Percentiles rank a stretch among this genome's conserved stretches.
Evolutionary conservation across 2,888 invertebrate species (phyloP).

Genomic region (Caenorhabditis zanzibari): DNA sequence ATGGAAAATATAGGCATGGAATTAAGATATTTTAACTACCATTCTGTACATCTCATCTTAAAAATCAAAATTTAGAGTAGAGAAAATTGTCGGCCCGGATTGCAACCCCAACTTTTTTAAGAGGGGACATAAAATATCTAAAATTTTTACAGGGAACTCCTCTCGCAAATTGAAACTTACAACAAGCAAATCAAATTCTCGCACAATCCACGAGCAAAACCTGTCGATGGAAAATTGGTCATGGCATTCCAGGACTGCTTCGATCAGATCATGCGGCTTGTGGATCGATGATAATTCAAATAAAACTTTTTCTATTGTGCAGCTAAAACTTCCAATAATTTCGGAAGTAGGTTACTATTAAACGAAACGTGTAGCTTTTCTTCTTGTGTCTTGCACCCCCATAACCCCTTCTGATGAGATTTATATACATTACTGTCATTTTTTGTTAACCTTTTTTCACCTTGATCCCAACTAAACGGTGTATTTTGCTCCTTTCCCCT

Average conservation of each 20-base stretch:
- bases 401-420: conserved; percentile 45
- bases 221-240: conserved; percentile 72
- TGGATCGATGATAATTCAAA: conserved; percentile 75
- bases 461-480: conserved; percentile 57
- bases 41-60: too few relatives aligned
- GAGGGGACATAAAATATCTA: neutral
- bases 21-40: too few relatives aligned
- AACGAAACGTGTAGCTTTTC: conserved; percentile 47
- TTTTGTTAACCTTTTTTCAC: conserved; percentile 19
- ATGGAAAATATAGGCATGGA: too few relatives aligned
- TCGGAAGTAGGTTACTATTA: conserved; percentile 44
- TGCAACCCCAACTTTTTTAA: neutral
- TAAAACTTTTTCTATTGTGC: neutral
- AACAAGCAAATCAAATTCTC: conserved; percentile 80
- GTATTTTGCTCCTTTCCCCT: conserved; percentile 33
- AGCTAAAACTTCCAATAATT: conserved; percentile 24
- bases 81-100: too few relatives aligned
- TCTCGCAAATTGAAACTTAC: conserved; percentile 82
- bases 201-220: conserved; percentile 60
- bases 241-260: conserved; percentile 76
- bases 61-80: too few relatives aligned
- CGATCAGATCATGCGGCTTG: conserved; percentile 80
- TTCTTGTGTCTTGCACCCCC: neutral
- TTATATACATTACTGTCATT: conserved; percentile 15
- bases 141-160: conserved; percentile 83